phyloP scores from a whole-genome alignment of 2,888 invertebrate species.

The Emmelina monodactyla region DNA sequence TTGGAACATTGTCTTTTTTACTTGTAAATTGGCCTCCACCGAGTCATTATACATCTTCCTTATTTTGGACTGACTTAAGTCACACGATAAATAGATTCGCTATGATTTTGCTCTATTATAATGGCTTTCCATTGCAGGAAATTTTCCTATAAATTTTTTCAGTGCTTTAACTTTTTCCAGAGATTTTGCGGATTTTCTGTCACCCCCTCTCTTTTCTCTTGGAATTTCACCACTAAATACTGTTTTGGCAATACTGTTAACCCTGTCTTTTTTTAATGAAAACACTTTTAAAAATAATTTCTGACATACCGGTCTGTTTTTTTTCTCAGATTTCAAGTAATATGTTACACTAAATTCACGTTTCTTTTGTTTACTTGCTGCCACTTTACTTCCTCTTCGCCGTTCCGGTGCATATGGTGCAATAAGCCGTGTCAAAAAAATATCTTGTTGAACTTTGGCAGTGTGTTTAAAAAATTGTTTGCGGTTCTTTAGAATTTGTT shows the following conservation, averaged over 20 bases:
- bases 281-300: neutral
- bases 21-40: constrained; percentile 11
- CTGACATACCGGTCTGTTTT: neutral
- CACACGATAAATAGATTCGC: constrained; percentile 17
- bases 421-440: neutral
- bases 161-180: constrained; percentile 18
- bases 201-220: neutral
- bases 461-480: neutral
- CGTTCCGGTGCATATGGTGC: constrained; percentile 1
- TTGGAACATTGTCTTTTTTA: constrained; percentile 15
- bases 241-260: neutral
- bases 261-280: neutral
- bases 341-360: neutral
- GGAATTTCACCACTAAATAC: neutral
- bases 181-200: constrained; percentile 10
- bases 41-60: constrained; percentile 19
- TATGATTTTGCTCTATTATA: constrained; percentile 20
- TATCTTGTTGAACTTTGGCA: neutral
- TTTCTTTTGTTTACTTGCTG: neutral
- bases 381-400: neutral
- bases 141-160: constrained; percentile 15
- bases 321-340: neutral
- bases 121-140: constrained; percentile 20
- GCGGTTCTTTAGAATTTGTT: neutral
- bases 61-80: constrained; percentile 16